Percentiles rank a stretch among this genome's conserved stretches.
These are phyloP conservation scores for Gonocerus acuteangulatus DNA, from an alignment of 2,888 invertebrate genomes.

Conservation along the genomic window DNA sequence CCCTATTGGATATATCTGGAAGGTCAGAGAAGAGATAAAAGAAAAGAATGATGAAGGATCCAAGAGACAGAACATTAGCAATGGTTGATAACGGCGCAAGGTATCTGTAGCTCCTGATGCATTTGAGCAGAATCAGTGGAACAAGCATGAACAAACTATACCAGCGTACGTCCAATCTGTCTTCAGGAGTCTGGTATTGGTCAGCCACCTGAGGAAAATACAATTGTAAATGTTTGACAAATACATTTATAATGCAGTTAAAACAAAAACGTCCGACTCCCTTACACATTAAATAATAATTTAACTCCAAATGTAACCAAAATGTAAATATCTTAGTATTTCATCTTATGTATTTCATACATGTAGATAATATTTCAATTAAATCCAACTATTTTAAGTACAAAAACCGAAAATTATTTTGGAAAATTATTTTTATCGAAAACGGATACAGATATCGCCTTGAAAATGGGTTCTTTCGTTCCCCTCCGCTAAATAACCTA, in stretches of 20 bases:
- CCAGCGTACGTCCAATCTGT: constrained; percentile 41
- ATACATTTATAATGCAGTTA: neutral
- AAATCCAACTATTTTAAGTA: too few species aligned
- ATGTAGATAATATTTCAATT: too few species aligned
- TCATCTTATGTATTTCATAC: too few species aligned
- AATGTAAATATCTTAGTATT: too few species aligned
- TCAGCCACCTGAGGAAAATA: constrained; percentile 34
- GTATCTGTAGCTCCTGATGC: constrained; percentile 74
- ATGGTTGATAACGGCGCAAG: constrained; percentile 83
- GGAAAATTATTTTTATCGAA: too few species aligned
- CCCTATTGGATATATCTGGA: constrained; percentile 55
- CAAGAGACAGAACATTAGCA: constrained; percentile 76
- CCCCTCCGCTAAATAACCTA: too few species aligned
- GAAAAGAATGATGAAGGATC: constrained; percentile 75
- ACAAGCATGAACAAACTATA: constrained; percentile 41
- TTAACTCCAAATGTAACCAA: too few species aligned
- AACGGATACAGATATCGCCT: too few species aligned
- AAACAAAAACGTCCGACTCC: neutral
- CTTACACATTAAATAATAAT: too few species aligned
- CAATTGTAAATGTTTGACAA: neutral
- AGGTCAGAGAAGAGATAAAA: constrained; percentile 74
- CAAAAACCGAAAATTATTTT: too few species aligned
- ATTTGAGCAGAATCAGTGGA: constrained; percentile 65
- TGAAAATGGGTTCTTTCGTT: too few species aligned
- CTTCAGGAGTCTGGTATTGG: constrained; percentile 27